Conservation (phyloP, 2,888 invertebrate species). For the Dryococelus australis region DNA sequence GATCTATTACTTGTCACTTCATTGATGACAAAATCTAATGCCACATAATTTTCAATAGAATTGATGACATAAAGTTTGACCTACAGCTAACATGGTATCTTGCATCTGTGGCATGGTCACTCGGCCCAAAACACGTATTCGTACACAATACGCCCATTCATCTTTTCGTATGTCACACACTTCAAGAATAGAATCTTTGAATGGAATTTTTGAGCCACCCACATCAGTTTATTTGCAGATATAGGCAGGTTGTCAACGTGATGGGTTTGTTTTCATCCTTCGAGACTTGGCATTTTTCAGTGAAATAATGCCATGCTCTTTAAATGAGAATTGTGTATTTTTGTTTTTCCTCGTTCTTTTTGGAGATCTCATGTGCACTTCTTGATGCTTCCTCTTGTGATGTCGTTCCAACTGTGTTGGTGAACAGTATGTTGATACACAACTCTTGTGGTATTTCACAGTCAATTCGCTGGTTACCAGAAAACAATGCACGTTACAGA, state of each 20-base stretch:
- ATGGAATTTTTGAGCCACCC: constrained; percentile 11
- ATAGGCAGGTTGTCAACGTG: neutral
- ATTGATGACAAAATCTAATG: constrained; percentile 22
- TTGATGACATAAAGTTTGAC: constrained; percentile 12
- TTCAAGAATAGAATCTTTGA: neutral
- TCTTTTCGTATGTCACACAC: constrained; percentile 13
- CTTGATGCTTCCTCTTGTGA: neutral
- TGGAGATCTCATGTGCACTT: neutral
- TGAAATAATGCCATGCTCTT: constrained; percentile 8
- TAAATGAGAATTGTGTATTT: constrained; percentile 11
- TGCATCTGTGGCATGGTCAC: constrained; percentile 4
- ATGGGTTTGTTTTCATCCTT: neutral
- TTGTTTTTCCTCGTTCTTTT: neutral
- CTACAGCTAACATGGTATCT: constrained; percentile 17
- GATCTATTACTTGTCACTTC: neutral
- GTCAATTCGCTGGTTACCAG: neutral
- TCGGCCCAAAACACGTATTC: neutral
- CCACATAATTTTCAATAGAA: neutral
- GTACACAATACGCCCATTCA: constrained; percentile 5
- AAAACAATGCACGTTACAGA: neutral
- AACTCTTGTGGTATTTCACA: constrained; percentile 24
- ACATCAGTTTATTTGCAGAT: neutral
- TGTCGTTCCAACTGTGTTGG: constrained; percentile 5
- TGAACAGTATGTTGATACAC: constrained; percentile 19
- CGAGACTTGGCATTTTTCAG: neutral